Percentiles rank a stretch among this genome's conserved stretches.
These are phyloP conservation scores for Ridgeia piscesae DNA, from an alignment of 1,140 invertebrate species.

Conservation along the genomic window DNA sequence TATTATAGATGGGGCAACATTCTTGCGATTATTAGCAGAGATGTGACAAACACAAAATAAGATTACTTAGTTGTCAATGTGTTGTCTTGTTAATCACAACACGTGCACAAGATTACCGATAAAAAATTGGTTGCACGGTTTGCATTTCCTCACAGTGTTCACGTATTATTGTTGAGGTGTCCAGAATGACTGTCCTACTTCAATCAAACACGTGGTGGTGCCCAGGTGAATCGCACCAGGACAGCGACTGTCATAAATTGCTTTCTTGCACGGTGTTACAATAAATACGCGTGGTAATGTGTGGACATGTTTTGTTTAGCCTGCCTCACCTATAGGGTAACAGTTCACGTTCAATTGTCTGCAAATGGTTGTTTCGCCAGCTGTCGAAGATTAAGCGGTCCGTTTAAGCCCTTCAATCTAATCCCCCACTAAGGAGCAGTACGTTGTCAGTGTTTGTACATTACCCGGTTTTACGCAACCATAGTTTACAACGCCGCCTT, in stretches of 20 bases:
- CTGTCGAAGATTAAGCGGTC: neutral
- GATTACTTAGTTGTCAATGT: neutral
- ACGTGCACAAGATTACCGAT: neutral
- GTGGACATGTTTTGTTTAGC: neutral
- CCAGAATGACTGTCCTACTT: no score
- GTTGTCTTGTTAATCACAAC: neutral
- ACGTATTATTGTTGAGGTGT: no score
- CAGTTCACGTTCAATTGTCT: neutral
- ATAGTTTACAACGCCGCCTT: neutral
- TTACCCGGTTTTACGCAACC: neutral
- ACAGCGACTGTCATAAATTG: neutral
- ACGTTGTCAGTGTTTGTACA: neutral
- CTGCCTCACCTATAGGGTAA: neutral
- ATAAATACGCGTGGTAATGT: neutral
- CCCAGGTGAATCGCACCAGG: neutral
- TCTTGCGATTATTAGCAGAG: neutral
- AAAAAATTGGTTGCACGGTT: neutral
- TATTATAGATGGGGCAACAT: no score
- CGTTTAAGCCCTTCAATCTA: neutral
- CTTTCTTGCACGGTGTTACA: neutral
- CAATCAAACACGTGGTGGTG: neutral
- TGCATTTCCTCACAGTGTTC: neutral
- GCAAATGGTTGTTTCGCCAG: neutral
- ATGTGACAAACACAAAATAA: neutral
- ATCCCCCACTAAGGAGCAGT: neutral